Conservation (phyloP, 2,888 invertebrate species). For the Microctonus aethiopoides region DNA sequence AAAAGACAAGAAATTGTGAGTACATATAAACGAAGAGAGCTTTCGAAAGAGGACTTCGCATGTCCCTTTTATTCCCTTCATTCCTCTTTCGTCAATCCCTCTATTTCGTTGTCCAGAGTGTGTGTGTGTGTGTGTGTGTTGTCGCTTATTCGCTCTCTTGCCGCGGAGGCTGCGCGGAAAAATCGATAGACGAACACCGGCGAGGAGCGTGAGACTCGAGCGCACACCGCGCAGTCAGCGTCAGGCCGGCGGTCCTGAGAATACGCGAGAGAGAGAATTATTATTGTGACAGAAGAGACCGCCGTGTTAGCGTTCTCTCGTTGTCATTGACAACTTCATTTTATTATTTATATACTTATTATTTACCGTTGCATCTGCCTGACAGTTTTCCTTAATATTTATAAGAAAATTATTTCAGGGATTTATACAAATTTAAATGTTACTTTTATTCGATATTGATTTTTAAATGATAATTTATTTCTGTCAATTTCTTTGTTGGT, state of each 20-base stretch:
- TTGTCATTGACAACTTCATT: neutral
- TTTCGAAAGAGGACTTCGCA: conserved; percentile 16
- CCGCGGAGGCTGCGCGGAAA: conserved; percentile 65
- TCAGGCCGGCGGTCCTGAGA: conserved; percentile 61
- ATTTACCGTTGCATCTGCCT: too few relatives aligned
- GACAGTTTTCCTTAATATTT: neutral
- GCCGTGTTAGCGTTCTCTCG: neutral
- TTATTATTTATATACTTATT: too few relatives aligned
- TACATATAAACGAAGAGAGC: conserved; percentile 12
- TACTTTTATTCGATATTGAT: too few relatives aligned
- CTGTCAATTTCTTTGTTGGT: neutral
- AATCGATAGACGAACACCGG: conserved; percentile 60
- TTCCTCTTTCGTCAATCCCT: conserved; percentile 20
- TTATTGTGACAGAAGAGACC: neutral
- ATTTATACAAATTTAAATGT: neutral
- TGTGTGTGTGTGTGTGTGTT: too few relatives aligned
- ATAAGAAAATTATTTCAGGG: neutral
- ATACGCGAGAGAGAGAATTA: conserved; percentile 50
- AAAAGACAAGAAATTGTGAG: neutral
- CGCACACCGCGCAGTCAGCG: conserved; percentile 60
- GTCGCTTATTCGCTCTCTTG: conserved; percentile 46
- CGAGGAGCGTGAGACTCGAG: conserved; percentile 56
- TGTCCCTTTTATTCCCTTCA: neutral
- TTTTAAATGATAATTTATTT: too few relatives aligned
- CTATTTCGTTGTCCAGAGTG: conserved; percentile 38